Evolutionary conservation across 1,140 invertebrate genomes (phyloP).

Genomic region (Dufourea novaeangliae): DNA sequence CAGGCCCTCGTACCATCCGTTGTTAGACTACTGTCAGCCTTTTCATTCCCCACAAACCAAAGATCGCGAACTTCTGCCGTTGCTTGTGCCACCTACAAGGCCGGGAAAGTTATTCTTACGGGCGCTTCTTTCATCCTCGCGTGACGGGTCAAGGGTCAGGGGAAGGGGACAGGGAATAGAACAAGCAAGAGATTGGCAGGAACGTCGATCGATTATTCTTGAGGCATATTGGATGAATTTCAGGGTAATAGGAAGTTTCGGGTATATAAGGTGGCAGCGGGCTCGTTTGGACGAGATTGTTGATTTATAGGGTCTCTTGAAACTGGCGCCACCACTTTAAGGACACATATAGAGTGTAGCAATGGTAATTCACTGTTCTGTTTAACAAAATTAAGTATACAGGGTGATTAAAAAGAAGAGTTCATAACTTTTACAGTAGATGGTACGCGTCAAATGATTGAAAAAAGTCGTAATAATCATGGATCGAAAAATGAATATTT

Average conservation of each 20-base stretch:
- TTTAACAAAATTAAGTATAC: too few relatives aligned
- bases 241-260: not conserved
- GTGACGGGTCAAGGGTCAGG: conserved; percentile 29
- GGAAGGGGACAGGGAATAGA: not conserved
- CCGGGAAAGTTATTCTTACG: conserved; percentile 27
- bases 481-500: too few relatives aligned
- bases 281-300: too few relatives aligned
- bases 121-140: conserved; percentile 38
- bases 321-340: too few relatives aligned
- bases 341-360: too few relatives aligned
- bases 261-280: too few relatives aligned
- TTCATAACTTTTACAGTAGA: too few relatives aligned
- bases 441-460: too few relatives aligned
- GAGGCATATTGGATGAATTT: not conserved
- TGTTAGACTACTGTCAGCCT: not conserved
- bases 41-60: not conserved
- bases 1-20: not conserved
- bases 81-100: not conserved
- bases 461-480: too few relatives aligned
- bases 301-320: too few relatives aligned
- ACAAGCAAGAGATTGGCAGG: not conserved
- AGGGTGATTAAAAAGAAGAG: too few relatives aligned
- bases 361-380: too few relatives aligned
- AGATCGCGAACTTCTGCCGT: conserved; percentile 1
- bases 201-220: conserved; percentile 11